phyloP scores from a whole-genome alignment of 2,888 invertebrate species.

The Lymantria dispar region DNA sequence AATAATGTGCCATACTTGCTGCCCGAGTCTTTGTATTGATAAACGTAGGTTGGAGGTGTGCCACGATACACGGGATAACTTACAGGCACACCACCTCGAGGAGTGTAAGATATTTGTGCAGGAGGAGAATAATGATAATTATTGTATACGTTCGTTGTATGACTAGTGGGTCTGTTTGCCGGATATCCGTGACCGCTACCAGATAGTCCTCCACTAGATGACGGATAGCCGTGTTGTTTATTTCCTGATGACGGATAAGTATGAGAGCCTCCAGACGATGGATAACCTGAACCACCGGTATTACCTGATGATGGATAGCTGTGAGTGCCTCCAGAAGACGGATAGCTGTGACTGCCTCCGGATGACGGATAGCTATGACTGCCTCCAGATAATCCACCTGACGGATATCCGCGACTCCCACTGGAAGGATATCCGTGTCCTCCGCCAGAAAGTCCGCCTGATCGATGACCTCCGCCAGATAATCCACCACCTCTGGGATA shows the following conservation, averaged over 20 bases:
- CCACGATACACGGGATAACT: conserved; percentile 67
- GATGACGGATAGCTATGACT: conserved; percentile 37
- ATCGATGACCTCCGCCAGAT: conserved; percentile 36
- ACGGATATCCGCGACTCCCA: conserved; percentile 34
- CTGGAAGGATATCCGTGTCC: conserved; percentile 41
- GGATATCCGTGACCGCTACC: conserved; percentile 21
- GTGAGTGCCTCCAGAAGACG: conserved; percentile 21
- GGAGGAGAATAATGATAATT: conserved; percentile 69
- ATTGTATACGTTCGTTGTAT: conserved; percentile 51
- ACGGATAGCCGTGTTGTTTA: conserved; percentile 33
- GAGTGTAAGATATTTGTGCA: conserved; percentile 59
- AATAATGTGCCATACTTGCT: conserved; percentile 70
- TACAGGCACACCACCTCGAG: conserved; percentile 49
- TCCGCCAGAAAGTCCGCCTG: conserved; percentile 40
- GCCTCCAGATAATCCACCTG: conserved; percentile 24
- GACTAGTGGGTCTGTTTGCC: conserved; percentile 30
- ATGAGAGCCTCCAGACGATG: conserved; percentile 13
- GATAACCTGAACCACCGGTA: conserved; percentile 25
- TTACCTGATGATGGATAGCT: conserved; percentile 38
- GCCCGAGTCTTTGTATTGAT: conserved; percentile 66
- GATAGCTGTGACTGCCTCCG: conserved; percentile 29
- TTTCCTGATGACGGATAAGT: conserved; percentile 35
- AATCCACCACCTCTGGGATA: conserved; percentile 51
- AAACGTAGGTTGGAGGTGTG: conserved; percentile 64
- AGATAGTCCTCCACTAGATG: conserved; percentile 16